Evolutionary conservation across 2,797 vertebrate genomes (phyloP).

Genomic region (Clarias platycephalus): DNA sequence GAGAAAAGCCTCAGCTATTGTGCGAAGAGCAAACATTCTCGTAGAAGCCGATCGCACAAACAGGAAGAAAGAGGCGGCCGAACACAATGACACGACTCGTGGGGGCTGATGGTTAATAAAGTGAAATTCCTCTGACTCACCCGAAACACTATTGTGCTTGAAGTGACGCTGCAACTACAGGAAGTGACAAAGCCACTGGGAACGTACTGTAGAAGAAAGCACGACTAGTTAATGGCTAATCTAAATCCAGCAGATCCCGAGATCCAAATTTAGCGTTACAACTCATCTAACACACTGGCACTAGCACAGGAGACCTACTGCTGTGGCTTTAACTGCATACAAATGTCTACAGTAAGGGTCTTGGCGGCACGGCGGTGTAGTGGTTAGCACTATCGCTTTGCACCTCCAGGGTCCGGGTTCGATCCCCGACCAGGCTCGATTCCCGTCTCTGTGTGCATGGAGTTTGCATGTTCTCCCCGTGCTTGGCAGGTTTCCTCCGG

Average conservation of each 20-base stretch:
- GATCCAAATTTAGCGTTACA: too few species aligned
- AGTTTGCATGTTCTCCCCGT: too few species aligned
- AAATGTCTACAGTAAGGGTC: too few species aligned
- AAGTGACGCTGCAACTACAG: not conserved
- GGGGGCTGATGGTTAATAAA: not conserved
- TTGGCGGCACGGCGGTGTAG: too few species aligned
- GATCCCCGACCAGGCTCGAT: too few species aligned
- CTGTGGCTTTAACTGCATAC: too few species aligned
- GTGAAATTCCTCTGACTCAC: conserved; percentile 6
- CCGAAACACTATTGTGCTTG: not conserved
- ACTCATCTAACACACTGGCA: too few species aligned
- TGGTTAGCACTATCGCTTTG: too few species aligned
- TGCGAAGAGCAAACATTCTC: not conserved
- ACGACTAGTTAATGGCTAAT: not conserved
- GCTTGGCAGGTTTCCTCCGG: too few species aligned
- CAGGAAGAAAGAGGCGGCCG: not conserved
- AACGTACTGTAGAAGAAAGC: not conserved
- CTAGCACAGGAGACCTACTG: too few species aligned
- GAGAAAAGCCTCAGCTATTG: not conserved
- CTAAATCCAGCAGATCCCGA: not conserved
- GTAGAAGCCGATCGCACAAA: not conserved
- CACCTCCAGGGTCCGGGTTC: too few species aligned
- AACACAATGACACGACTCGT: not conserved
- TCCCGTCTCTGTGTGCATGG: too few species aligned
- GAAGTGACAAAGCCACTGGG: not conserved